phyloP scores from a whole-genome alignment of 2,113 vertebrate genomes.

The Dicerorhinus sumatrensis region DNA sequence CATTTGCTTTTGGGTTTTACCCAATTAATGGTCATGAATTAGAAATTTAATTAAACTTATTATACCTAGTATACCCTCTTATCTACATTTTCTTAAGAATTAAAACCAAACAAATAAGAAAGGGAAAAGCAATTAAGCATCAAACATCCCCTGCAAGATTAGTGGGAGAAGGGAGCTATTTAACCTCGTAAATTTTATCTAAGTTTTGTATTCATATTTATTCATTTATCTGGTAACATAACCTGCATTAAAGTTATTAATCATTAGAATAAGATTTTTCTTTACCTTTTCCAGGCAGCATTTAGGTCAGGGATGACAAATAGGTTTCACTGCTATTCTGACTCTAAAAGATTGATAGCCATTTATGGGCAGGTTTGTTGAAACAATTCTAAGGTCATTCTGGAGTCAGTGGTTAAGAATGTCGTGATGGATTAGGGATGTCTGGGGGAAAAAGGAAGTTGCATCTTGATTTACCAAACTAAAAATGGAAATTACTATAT shows the following conservation, averaged over 20 bases:
- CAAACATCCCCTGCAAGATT: neutral
- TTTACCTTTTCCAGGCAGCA: neutral
- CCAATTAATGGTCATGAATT: neutral
- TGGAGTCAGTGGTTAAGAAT: neutral
- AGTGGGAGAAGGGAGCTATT: neutral
- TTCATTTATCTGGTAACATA: neutral
- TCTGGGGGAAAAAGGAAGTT: neutral
- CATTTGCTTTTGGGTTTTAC: neutral
- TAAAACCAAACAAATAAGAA: neutral
- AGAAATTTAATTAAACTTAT: constrained; percentile 4
- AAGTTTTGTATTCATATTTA: neutral
- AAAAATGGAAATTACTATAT: neutral
- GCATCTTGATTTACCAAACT: neutral
- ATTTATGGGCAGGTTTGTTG: neutral
- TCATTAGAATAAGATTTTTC: neutral
- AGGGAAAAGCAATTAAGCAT: neutral
- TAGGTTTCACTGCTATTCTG: neutral
- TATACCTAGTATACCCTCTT: neutral
- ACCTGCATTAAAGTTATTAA: neutral
- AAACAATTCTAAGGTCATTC: neutral
- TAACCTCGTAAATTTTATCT: neutral
- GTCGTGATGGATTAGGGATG: neutral
- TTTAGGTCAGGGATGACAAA: neutral
- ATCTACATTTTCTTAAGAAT: neutral
- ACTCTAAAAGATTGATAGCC: neutral